phyloP scores from a whole-genome alignment of 1,140 invertebrate species.

The Prorops nasuta region DNA sequence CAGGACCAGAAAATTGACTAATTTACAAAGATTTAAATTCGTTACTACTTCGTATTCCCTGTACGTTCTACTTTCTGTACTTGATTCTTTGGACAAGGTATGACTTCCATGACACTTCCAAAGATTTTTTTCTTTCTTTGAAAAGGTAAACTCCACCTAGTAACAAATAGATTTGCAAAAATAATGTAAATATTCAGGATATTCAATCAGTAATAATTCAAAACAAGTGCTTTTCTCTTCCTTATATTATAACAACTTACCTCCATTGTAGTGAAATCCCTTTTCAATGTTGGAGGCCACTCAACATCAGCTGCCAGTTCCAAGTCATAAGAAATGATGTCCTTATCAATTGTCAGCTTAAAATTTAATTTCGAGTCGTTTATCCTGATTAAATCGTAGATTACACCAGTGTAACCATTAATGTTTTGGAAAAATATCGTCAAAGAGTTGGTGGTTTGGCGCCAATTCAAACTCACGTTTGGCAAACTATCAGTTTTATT shows the following conservation, averaged over 20 bases:
- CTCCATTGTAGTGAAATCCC: conserved; percentile 37
- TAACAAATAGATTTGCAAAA: no score
- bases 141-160: conserved; percentile 44
- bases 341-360: conserved; percentile 26
- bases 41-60: conserved; percentile 46
- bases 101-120: conserved; percentile 45
- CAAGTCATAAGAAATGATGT: conserved; percentile 34
- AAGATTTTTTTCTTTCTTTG: conserved; percentile 33
- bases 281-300: conserved; percentile 46
- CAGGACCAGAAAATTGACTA: conserved; percentile 44
- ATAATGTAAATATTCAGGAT: no score
- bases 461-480: conserved; percentile 42
- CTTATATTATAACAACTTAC: conserved; percentile 28
- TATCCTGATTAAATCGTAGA: conserved; percentile 33
- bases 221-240: no score
- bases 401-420: conserved; percentile 22
- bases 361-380: conserved; percentile 33
- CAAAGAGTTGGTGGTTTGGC: conserved; percentile 44
- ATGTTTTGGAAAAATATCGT: conserved; percentile 35
- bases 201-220: neutral
- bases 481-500: conserved; percentile 39
- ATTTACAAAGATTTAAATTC: conserved; percentile 41
- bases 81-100: conserved; percentile 21
- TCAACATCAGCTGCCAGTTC: conserved; percentile 38
- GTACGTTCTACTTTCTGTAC: conserved; percentile 29